Evolutionary conservation across 2,888 invertebrate genomes (phyloP).

Genomic region (Cheilosia soror): DNA sequence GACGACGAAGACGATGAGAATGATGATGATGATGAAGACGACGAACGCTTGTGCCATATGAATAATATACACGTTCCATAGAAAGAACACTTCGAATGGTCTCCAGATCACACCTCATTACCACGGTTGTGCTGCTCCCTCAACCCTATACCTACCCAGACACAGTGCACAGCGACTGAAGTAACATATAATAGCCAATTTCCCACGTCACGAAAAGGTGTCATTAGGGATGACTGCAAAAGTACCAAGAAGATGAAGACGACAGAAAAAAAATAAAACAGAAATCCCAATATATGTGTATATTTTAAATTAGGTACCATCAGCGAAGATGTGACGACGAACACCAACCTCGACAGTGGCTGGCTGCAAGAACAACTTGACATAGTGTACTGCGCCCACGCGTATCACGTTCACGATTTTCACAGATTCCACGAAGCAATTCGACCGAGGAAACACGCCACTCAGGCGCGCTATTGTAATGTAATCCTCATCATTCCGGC

Average conservation of each 20-base stretch:
- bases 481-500: constrained; percentile 69
- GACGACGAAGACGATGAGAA: constrained; percentile 19
- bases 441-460: constrained; percentile 72
- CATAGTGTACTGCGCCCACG: constrained; percentile 71
- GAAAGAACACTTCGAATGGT: constrained; percentile 61
- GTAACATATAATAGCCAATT: constrained; percentile 75
- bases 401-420: constrained; percentile 71
- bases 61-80: constrained; percentile 60
- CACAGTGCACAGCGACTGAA: constrained; percentile 24
- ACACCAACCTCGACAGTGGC: constrained; percentile 26
- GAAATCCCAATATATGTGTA: constrained; percentile 33
- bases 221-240: constrained; percentile 74
- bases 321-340: constrained; percentile 44
- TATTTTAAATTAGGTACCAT: constrained; percentile 67
- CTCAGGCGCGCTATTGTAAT: constrained; percentile 70
- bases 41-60: constrained; percentile 45
- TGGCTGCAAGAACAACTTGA: constrained; percentile 57
- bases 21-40: constrained; percentile 6
- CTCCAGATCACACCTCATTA: constrained; percentile 73
- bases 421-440: constrained; percentile 62
- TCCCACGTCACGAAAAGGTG: constrained; percentile 74
- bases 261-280: constrained; percentile 4
- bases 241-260: constrained; percentile 26
- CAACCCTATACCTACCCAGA: constrained; percentile 4
- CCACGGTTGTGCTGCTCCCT: constrained; percentile 58